Base-by-base conservation (phyloP, 1,140 invertebrate species). In the Caenorhabditis remanei region DNA sequence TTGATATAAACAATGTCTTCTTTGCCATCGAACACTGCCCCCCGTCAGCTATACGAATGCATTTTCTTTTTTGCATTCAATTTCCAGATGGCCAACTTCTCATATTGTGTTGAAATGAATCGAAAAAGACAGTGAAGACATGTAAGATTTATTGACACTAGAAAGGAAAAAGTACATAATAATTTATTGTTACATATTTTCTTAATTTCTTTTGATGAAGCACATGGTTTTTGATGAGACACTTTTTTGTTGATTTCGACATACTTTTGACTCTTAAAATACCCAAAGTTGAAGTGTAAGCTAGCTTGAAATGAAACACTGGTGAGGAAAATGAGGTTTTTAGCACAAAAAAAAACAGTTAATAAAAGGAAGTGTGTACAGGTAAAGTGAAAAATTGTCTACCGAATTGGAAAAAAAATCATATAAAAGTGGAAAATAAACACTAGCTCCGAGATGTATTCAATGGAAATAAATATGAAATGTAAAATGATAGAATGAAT, bases 1-100 rank as follows among this genome's bases (percentile, higher is more conserved):
- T 50, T 79, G 71, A 79, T 79, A 79, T 79, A 79, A 79, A 79
- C 71, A 79, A 79, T 79, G 71, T 50, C 71, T 71, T 6, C 43
- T 43, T 41, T 50, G 21, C 71, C 40, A 24, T 79, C 71, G 61
- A 63, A 63, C 40, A 16, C 65, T 43, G 11, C 41, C 14, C 16
- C 65, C 41, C 56, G 40, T 13, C 46, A 50, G 43, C 71, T 79
- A 79, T 79, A 50, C 71, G 46, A 79, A 43, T 79, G 8, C 32
- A 19, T 79, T 50, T 46, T 43, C 65, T n/a, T 71, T 71, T 46
- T 48, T 71, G 16, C 9, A 46, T 71, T 71, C 24, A 7, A 43
- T 46, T 71, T 71, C n/a, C 65, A 71, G 41, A 71, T 71, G 65
- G n/a, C n/a, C 65, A 71, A 40, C 16, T 71, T 71, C 41, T 65